Evolutionary conservation across 2,113 vertebrate species (phyloP).

Genomic region (Campylomormyrus numenius): DNA sequence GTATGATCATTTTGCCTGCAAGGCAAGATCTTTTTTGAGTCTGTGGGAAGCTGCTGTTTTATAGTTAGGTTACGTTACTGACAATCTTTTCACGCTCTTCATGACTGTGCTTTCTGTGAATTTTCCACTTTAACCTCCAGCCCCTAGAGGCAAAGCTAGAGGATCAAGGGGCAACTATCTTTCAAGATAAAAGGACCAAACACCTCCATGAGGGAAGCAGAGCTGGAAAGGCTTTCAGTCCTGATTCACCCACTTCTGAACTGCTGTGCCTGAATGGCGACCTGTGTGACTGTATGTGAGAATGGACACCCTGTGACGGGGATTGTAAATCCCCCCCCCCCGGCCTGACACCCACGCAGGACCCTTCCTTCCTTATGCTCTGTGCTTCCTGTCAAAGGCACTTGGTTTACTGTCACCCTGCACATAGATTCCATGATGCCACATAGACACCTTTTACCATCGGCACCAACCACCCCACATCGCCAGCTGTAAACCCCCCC

Average conservation of each 20-base stretch:
- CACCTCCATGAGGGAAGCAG: not conserved
- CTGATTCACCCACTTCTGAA: not conserved
- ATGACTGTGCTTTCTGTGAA: not conserved
- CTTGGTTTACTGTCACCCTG: not conserved
- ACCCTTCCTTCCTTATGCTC: not conserved
- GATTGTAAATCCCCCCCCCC: too few species aligned
- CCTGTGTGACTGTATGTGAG: not conserved
- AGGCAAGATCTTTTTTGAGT: not conserved
- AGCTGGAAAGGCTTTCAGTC: not conserved
- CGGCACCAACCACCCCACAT: not conserved
- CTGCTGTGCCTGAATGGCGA: not conserved
- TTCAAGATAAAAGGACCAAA: not conserved
- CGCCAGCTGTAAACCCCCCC: too few species aligned
- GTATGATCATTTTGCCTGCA: not conserved
- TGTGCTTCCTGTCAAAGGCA: not conserved
- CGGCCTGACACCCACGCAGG: not conserved
- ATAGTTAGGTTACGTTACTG: not conserved
- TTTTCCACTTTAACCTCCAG: conserved; percentile 3
- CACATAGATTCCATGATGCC: not conserved
- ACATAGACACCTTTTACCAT: not conserved
- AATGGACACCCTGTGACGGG: not conserved
- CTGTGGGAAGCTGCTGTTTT: not conserved
- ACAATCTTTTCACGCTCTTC: not conserved
- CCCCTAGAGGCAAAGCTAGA: not conserved
- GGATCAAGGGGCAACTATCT: not conserved